Evolutionary conservation across 1,140 invertebrate genomes (phyloP), one percentile per base, ranked within the genome.

Genomic region (Drosophila prosaltans): DNA sequence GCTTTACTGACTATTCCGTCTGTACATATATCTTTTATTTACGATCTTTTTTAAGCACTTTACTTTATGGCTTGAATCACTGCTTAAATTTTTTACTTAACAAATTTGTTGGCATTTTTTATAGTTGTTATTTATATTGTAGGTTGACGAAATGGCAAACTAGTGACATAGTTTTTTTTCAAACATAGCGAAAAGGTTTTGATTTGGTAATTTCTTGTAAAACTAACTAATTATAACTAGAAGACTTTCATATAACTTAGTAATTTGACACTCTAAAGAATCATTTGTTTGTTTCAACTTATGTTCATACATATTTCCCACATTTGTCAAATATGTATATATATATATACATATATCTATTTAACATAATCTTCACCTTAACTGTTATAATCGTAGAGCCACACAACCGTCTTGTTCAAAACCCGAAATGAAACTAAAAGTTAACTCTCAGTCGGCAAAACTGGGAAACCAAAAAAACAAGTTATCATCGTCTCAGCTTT

Each of bases 391-490:
- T 16, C 28, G 36, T 1, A 36, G 9, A 41, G 32, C 57, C 40
- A 30, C 63, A 86, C 83, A 86, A 83, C 83, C 76, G 83, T 45
- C 67, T 55, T 30, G 39, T 39, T 30, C 74, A 60, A 74, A 70
- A 72, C 76, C 85, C 65, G 41, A 76, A 91, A 89, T 61, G 89
- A 91, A 91, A 91, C 89, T 91, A 89, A 91, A 89, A 91, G 89
- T 88, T 69, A 64, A 54, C 5, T 8, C 5, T 8, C 40, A 58
- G 61, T 63, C 54, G 45, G 39, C 51, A 8, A 63, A 48, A 48
- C 65, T 61, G 45, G 32, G 3, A 10, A 16, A 6, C 40, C 61
- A 57, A 48, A 69, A 62, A 66, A 45, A 64, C 58, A 57, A 62
- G 40, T 36, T 54, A 48, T 73, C 58, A 48, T 73, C 58, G 73